Evolutionary conservation across 2,888 invertebrate genomes (phyloP), one percentile per base, ranked within the genome.

Genomic region (Drosophila paranaensis): DNA sequence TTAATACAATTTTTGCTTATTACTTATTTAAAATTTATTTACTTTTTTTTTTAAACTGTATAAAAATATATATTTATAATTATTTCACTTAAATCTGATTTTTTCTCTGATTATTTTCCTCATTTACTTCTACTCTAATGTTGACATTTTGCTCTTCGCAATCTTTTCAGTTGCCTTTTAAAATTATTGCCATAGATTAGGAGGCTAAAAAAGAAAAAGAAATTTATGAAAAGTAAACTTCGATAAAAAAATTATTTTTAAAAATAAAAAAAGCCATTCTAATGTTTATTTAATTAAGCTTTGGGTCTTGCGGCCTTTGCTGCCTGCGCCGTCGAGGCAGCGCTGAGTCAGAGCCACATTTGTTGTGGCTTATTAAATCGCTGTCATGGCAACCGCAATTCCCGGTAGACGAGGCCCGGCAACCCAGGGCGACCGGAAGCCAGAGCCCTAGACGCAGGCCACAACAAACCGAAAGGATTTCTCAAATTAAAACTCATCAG

Each of bases 311-410:
- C 13, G 6, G 13, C n/a, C 35, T 30, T n/a, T 51, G 4, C 13
- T 11, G 13, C 10, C 35, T 20, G 1, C 10, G 6, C 9, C 46
- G 35, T 20, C 20, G 20, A 20, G 20, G 20, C 20, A 40, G 40
- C 25, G 45, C 57, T 74, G 79, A 63, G 64, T 79, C 66, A 63
- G 50, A 45, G 46, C 43, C 45, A 16, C 56, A 60, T 73, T 73
- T 76, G 78, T 73, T 78, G 74, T 78, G 67, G 78, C 4, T 45
- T 51, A 63, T 70, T 65, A 60, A 60, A 37, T 25, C 10, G 56
- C 56, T 37, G 74, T 55, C 70, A 81, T 81, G 78, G 74, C 71
- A 81, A 79, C 79, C 65, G 64, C 61, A 63, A 42, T 77, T 77
- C 77, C 72, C 63, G 50, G 74, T 64, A 20, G 40, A 1, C n/a